Percentiles rank a stretch among this genome's conserved stretches.
phyloP scores from a whole-genome alignment of 2,888 invertebrate genomes.

The Ormyrus labotus region DNA sequence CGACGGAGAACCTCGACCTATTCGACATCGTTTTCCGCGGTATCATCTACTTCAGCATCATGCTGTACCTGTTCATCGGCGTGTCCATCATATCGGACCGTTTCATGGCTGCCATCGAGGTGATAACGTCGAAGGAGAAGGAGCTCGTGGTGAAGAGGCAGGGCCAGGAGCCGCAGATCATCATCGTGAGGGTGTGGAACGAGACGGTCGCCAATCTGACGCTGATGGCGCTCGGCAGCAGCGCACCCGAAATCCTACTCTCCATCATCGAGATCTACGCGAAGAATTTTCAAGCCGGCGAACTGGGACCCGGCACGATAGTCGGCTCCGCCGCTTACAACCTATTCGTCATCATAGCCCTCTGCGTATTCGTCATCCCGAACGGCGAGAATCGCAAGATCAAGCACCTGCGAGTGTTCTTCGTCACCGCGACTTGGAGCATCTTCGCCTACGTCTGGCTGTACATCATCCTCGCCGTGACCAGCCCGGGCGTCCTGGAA shows the following conservation, averaged over 20 bases:
- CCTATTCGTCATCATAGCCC: conserved; percentile 96
- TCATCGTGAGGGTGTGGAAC: conserved; percentile 98
- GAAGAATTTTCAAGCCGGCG: conserved; percentile 96
- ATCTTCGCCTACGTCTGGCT: conserved; percentile 99
- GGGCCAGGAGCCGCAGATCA: conserved; percentile 90
- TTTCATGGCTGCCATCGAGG: conserved; percentile 99
- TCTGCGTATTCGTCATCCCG: conserved; percentile 95
- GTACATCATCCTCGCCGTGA: conserved; percentile 93
- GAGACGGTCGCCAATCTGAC: conserved; percentile 99
- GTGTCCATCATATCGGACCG: conserved; percentile 99
- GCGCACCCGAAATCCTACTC: conserved; percentile 97
- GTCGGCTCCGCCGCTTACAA: conserved; percentile 99
- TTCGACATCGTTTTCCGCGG: conserved; percentile 91
- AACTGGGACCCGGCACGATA: conserved; percentile 98
- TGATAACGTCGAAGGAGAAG: conserved; percentile 98
- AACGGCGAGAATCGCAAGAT: conserved; percentile 94
- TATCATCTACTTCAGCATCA: conserved; percentile 89
- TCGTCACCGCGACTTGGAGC: conserved; percentile 98
- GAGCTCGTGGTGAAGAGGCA: conserved; percentile 94
- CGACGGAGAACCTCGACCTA: conserved; percentile 85
- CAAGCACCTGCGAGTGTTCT: conserved; percentile 97
- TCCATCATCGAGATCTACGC: conserved; percentile 99
- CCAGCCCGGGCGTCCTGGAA: conserved; percentile 91
- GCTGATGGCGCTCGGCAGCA: conserved; percentile 98
- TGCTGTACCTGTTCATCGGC: conserved; percentile 97